Percentiles rank a stretch among this genome's conserved stretches.
Evolutionary conservation across 2,888 invertebrate species (phyloP).

Genomic region (Trichopoda pennipes): DNA sequence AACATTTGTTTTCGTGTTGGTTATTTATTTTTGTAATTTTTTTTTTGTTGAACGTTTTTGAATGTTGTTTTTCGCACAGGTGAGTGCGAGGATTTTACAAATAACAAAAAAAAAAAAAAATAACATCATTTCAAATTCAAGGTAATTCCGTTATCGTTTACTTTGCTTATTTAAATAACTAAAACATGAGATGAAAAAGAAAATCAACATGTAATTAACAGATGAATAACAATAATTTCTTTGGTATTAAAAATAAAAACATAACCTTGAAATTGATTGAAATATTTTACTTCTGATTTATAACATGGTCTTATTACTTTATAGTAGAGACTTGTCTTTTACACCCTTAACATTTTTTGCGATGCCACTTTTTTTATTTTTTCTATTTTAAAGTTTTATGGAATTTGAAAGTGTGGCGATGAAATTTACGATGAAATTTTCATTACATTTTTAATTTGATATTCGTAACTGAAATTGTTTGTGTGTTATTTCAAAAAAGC

Average conservation of each 20-base stretch:
- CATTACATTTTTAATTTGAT: no score
- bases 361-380: no score
- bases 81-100: not conserved
- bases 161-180: not conserved
- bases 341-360: no score
- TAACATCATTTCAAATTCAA: conserved; percentile 25
- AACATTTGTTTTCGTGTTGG: conserved; percentile 14
- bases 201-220: conserved; percentile 20
- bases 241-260: not conserved
- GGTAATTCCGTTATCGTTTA: conserved; percentile 7
- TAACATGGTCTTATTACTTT: no score
- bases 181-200: not conserved
- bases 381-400: no score
- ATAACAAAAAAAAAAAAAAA: not conserved
- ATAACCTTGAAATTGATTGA: not conserved
- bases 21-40: not conserved
- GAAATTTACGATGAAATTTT: no score
- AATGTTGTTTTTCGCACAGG: conserved; percentile 1
- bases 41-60: not conserved
- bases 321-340: no score
- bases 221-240: conserved; percentile 26
- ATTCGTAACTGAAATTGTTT: no score
- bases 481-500: no score
- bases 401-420: no score
- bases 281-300: not conserved